A percentile compares a stretch with the other conserved stretches of the same genome.
phyloP scores from a whole-genome alignment of 2,888 invertebrate species.

The Calephelis perditalis region DNA sequence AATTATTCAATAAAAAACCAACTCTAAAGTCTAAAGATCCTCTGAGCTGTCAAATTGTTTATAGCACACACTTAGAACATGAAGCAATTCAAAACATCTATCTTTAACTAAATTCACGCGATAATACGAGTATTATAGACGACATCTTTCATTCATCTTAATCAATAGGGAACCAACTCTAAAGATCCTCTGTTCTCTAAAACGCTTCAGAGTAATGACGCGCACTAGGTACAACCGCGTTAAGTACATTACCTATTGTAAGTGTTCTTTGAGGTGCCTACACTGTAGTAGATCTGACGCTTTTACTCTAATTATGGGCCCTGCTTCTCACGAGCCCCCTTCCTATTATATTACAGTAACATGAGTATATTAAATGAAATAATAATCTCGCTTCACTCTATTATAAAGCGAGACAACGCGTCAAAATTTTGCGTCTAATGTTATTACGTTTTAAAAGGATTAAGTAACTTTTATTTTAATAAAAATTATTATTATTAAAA shows the following conservation, averaged over 20 bases:
- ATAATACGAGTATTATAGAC: too few species aligned
- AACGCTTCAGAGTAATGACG: conserved; percentile 66
- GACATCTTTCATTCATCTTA: conserved; percentile 12
- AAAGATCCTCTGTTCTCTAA: conserved; percentile 38
- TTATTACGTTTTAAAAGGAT: not conserved
- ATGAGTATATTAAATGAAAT: conserved; percentile 18
- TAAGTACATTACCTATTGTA: conserved; percentile 77
- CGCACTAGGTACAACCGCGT: conserved; percentile 51
- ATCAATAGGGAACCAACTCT: conserved; percentile 37
- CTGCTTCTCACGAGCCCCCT: conserved; percentile 32
- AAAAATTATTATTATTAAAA: too few species aligned
- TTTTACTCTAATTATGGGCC: conserved; percentile 70
- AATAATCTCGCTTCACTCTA: conserved; percentile 7
- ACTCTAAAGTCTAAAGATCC: too few species aligned
- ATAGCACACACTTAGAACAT: too few species aligned
- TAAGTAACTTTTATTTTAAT: too few species aligned
- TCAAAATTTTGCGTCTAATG: conserved; percentile 2
- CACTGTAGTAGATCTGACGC: conserved; percentile 55
- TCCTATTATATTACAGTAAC: conserved; percentile 39
- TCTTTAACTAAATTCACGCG: too few species aligned
- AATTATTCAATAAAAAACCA: too few species aligned
- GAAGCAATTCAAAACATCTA: too few species aligned
- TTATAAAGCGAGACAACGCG: conserved; percentile 4
- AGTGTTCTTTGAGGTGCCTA: conserved; percentile 67
- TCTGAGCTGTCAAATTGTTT: too few species aligned